Base-by-base conservation (phyloP, 2,113 vertebrate species). In the Lota lota region DNA sequence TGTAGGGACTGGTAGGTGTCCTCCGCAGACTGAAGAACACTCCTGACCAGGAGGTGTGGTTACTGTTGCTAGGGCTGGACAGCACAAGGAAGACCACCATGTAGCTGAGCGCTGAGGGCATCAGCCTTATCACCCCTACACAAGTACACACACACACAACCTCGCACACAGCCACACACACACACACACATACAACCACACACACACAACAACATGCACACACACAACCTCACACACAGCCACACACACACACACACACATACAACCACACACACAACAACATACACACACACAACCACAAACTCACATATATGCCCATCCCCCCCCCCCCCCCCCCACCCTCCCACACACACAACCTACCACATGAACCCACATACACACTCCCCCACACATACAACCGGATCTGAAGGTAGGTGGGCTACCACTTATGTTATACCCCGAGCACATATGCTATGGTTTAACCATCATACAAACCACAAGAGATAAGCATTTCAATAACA, bases 21-120 rank as follows among this genome's bases (percentile, higher is more conserved):
- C 85, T 97, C 62, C 94, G 95, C 69, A 94, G 95, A 85, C 83
- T 97, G 88, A 97, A 96, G 88, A 95, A 93, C 72, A 86, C 95
- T 64, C 95, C 95, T 57, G 95, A 98, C 72, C 95, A 95, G 91
- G 95, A 97, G 89, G 95, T 97, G 72, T 90, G 93, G 66, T 94
- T 97, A 76, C 93, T 97, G 81, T 90, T 97, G 83, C 92, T 98
- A 76, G 96, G 96, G 71, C 90, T 98, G 91, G 96, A 97, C 86
- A 98, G 97, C 88, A 93, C 95, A 51, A 95, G 96, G 73, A 98
- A 97, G 88, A 97, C 95, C 22, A 97, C 94, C 1, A 90, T 98
- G 86, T 95, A 98, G 86, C 88, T 98, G 63, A 94, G 95, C 10
- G 95, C 95, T 6, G 95, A 97, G 85, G 95, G 97, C 78, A 93